Percentiles rank a stretch among this genome's conserved stretches.
phyloP scores from a whole-genome alignment of 2,113 vertebrate species.

The Hemichromis elongatus region DNA sequence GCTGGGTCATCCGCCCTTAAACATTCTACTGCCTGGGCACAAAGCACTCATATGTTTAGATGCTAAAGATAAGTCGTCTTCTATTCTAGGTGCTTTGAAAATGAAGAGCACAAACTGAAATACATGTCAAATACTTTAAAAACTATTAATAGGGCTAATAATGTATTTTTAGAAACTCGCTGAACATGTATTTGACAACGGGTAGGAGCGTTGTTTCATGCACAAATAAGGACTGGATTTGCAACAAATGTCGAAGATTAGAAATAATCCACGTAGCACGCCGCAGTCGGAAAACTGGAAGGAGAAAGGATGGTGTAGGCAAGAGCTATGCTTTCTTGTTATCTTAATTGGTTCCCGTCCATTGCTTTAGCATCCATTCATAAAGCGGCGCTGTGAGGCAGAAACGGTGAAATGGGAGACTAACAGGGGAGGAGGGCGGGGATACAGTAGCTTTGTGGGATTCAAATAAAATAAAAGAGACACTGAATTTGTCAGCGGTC shows the following conservation, averaged over 20 bases:
- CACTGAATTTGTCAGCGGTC: neutral
- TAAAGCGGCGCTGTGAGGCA: neutral
- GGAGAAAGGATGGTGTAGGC: neutral
- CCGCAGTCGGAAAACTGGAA: neutral
- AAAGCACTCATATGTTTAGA: neutral
- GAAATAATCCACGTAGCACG: neutral
- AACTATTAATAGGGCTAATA: neutral
- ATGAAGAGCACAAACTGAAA: neutral
- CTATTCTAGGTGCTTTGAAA: neutral
- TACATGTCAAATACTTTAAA: neutral
- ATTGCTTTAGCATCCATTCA: neutral
- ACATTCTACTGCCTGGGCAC: neutral
- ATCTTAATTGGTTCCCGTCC: slow-evolving; percentile 29
- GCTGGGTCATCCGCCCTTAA: neutral
- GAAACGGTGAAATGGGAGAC: neutral
- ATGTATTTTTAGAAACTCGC: neutral
- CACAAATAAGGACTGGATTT: neutral
- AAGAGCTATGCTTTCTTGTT: neutral
- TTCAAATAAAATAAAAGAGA: neutral
- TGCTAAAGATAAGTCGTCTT: neutral
- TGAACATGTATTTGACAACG: neutral
- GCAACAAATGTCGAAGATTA: neutral
- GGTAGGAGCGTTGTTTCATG: neutral
- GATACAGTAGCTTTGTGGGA: neutral
- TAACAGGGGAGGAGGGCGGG: neutral